Base-by-base conservation (phyloP, 2,888 invertebrate species). In the Caenorhabditis angaria region DNA sequence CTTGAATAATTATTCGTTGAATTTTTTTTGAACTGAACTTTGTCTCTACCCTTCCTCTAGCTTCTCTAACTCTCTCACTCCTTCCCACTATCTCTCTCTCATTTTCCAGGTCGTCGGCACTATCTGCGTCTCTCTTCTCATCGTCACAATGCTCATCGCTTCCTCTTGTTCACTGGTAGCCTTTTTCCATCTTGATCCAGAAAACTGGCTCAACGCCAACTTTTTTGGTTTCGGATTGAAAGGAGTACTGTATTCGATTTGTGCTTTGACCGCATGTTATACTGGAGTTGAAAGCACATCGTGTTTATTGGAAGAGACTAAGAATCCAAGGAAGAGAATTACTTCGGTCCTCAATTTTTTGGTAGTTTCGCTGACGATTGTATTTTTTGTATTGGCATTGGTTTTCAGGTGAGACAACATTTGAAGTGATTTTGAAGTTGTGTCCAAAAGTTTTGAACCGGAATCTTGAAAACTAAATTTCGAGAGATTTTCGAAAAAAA, bases 161-260 rank as follows among this genome's bases (percentile, higher is more conserved):
- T 70, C 76, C 47, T 70, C 70, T 0, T 81, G 78, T 27, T 68
- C 75, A 1, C 70, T 78, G 69, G 77, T 78, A n/a, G 71, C 76
- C 14, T 81, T 78, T 61, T 80, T 80, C 55, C 78, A 80, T 51
- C 72, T 75, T 22, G 77, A 78, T 41, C 77, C 78, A 2, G 72
- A 73, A 27, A 77, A 77, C 50, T 78, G 78, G 80, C 70, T 81
- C n/a, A 63, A 65, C 8, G 77, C 80, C 2, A 59, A 67, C 6
- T 78, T 81, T 58, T 78, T 78, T 50, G 61, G 65, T 29, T 68
- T 70, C 61, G 80, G 80, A 5, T 60, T 41, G 47, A 25, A 65
- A 27, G 78, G 78, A 47, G 75, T 76, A 28, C 24, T 50, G 2
- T 24, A 64, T 24, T 48, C 70, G 12, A 70, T 70, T 22, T 77